Evolutionary conservation across 1,140 invertebrate species (phyloP).

Genomic region (Aporrectodea caliginosa): DNA sequence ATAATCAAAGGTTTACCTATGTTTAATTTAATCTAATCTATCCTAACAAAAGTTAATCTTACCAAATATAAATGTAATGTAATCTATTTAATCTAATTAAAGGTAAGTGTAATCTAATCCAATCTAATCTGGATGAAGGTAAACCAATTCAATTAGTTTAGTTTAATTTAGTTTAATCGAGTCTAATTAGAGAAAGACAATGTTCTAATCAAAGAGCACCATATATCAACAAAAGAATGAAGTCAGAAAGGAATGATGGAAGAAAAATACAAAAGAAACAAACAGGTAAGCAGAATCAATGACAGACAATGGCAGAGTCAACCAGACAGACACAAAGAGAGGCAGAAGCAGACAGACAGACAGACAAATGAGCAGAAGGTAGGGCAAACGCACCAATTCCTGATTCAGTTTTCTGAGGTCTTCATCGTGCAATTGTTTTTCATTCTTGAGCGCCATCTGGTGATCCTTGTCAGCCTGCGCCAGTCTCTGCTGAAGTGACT

Average conservation of each 20-base stretch:
- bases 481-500: slow-evolving; percentile 45
- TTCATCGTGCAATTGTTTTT: slow-evolving; percentile 55
- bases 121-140: too few species aligned
- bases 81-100: too few species aligned
- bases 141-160: too few species aligned
- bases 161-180: too few species aligned
- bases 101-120: too few species aligned
- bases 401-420: slow-evolving; percentile 52
- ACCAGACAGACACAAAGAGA: background rate
- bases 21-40: too few species aligned
- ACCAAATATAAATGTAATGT: too few species aligned
- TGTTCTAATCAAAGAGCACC: too few species aligned
- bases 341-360: background rate
- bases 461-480: slow-evolving; percentile 51
- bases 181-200: too few species aligned
- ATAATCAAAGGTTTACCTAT: too few species aligned
- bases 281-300: background rate
- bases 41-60: too few species aligned
- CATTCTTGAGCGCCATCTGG: slow-evolving; percentile 50
- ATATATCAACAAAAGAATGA: background rate
- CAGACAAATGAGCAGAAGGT: background rate
- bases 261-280: background rate
- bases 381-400: slow-evolving; percentile 47
- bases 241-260: background rate
- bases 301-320: too few species aligned